Conservation (phyloP, 2,113 vertebrate genomes). For the Perccottus glenii region DNA sequence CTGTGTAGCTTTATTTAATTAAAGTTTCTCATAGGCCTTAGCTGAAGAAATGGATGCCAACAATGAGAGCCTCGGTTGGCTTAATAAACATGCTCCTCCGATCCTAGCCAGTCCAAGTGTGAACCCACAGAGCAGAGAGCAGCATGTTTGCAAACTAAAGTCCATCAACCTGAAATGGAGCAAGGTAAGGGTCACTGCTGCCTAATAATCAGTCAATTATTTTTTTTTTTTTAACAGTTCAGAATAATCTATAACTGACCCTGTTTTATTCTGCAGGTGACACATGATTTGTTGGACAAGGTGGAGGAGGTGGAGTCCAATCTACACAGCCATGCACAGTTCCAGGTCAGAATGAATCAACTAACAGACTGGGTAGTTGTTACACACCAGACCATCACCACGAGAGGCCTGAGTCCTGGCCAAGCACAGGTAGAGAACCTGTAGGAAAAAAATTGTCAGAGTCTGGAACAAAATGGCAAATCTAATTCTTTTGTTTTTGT, state of each 20-base stretch:
- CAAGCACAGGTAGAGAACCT: conserved; percentile 74
- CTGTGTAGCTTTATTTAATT: conserved; percentile 9
- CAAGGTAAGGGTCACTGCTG: conserved; percentile 75
- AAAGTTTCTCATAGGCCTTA: conserved; percentile 74
- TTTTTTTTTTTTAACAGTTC: background rate
- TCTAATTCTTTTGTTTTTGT: background rate
- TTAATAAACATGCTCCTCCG: conserved; percentile 86
- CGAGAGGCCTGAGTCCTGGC: conserved; percentile 56
- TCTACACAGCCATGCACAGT: conserved; percentile 74
- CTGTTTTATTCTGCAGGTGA: conserved; percentile 69
- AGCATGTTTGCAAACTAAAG: conserved; percentile 81
- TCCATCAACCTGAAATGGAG: conserved; percentile 86
- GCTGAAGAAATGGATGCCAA: conserved; percentile 84
- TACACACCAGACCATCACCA: conserved; percentile 70
- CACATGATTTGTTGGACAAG: conserved; percentile 83
- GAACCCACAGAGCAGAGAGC: conserved; percentile 81
- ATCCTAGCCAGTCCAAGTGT: conserved; percentile 82
- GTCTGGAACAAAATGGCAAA: background rate
- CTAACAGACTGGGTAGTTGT: conserved; percentile 76
- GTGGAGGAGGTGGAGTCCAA: conserved; percentile 79
- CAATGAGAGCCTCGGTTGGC: conserved; percentile 85
- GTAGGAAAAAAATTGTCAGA: background rate
- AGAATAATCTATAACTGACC: background rate
- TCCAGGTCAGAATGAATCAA: conserved; percentile 76
- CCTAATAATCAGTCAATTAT: background rate